Evolutionary conservation across 2,113 vertebrate species (phyloP).

Genomic region (Pontoporia blainvillei): DNA sequence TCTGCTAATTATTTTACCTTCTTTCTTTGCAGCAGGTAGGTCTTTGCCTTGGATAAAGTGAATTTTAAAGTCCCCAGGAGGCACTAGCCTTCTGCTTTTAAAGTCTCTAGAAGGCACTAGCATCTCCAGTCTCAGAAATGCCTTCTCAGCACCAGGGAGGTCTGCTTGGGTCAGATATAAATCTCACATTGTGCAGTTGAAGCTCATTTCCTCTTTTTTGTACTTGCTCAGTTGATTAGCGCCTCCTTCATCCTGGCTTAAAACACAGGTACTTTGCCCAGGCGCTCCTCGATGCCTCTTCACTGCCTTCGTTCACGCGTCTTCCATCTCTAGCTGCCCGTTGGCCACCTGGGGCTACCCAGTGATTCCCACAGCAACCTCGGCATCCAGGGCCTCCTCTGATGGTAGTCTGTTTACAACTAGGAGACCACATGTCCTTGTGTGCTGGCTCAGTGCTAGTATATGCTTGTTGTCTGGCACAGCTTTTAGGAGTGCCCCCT

Average conservation of each 20-base stretch:
- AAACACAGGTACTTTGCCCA: neutral
- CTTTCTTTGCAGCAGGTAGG: neutral
- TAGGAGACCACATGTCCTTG: neutral
- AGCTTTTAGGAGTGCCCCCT: rapidly evolving
- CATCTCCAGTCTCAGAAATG: neutral
- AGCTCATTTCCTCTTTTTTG: neutral
- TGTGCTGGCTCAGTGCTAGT: neutral
- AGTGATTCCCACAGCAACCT: neutral
- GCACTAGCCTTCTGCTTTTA: neutral
- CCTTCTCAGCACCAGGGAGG: neutral
- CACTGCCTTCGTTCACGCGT: neutral
- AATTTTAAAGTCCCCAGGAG: neutral
- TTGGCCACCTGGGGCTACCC: neutral
- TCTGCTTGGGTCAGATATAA: neutral
- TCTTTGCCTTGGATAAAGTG: neutral
- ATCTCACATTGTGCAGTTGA: neutral
- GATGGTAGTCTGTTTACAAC: neutral
- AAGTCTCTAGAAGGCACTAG: neutral
- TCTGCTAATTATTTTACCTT: neutral
- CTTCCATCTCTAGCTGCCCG: neutral
- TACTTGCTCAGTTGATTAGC: neutral
- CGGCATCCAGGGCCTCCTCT: neutral
- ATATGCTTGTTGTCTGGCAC: neutral
- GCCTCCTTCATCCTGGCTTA: neutral
- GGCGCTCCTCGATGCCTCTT: neutral